phyloP scores from a whole-genome alignment of 2,888 invertebrate species.

The Drosophila mettleri region DNA sequence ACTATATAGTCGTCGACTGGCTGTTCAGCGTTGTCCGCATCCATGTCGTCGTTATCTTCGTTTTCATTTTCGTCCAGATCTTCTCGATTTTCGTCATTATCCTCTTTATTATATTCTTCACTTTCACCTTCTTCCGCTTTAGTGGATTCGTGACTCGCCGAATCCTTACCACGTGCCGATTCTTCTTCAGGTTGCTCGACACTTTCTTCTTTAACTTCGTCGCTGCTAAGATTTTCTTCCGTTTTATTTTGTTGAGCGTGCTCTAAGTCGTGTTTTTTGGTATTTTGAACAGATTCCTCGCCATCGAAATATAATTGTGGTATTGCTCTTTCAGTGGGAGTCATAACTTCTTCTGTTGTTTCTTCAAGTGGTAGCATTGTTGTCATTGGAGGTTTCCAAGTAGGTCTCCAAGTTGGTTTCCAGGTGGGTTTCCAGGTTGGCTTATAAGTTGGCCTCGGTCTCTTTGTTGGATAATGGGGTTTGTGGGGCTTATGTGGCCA shows the following conservation, averaged over 20 bases:
- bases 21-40: background rate
- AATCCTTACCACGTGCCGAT: background rate
- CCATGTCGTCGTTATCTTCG: background rate
- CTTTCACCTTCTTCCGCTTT: background rate
- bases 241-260: background rate
- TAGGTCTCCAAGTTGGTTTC: background rate
- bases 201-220: background rate
- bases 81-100: conserved; percentile 4
- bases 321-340: background rate
- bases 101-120: background rate
- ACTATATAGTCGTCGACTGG: conserved; percentile 8
- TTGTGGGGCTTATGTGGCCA: background rate
- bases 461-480: no score
- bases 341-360: background rate
- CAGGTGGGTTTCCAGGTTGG: background rate
- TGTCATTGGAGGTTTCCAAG: background rate
- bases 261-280: background rate
- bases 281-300: background rate
- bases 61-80: background rate
- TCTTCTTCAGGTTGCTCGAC: background rate
- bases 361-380: background rate
- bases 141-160: background rate
- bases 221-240: background rate
- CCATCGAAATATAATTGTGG: background rate
- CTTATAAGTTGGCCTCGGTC: background rate